Percentiles rank a stretch among this genome's conserved stretches.
Evolutionary conservation across 2,113 vertebrate genomes (phyloP).

Genomic region (Carettochelys insculpta): DNA sequence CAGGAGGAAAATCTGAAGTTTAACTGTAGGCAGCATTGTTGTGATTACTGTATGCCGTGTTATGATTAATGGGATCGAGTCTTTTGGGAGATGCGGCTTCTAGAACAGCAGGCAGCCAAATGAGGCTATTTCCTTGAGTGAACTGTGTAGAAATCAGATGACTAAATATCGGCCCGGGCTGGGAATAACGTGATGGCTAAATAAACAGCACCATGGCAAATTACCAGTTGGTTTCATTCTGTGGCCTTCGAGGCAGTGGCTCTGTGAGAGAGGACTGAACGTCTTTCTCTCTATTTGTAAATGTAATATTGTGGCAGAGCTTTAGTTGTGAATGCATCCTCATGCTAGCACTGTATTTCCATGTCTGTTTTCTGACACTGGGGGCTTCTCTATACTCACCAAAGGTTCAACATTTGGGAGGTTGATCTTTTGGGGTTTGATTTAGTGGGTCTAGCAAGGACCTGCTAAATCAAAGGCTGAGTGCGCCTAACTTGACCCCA

Average conservation of each 20-base stretch:
- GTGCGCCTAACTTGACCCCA: too few relatives aligned
- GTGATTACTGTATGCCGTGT: slow-evolving; percentile 7
- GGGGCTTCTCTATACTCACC: too few relatives aligned
- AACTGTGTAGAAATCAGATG: background rate
- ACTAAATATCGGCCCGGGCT: background rate
- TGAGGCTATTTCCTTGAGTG: background rate
- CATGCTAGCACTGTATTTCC: background rate
- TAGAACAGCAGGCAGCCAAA: background rate
- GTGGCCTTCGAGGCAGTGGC: slow-evolving; percentile 30
- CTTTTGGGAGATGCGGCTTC: background rate
- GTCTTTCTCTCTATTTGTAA: slow-evolving; percentile 3
- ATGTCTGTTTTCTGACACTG: background rate
- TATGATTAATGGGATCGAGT: slow-evolving; percentile 16
- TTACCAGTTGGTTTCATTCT: background rate
- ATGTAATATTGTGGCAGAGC: background rate
- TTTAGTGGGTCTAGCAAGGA: too few relatives aligned
- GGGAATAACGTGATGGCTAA: slow-evolving; percentile 3
- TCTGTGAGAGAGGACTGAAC: slow-evolving; percentile 13
- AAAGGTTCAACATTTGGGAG: too few relatives aligned
- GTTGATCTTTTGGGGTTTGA: too few relatives aligned
- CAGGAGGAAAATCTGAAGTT: background rate
- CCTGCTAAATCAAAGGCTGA: too few relatives aligned
- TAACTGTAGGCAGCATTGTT: background rate
- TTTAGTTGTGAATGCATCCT: background rate
- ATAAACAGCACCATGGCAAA: slow-evolving; percentile 12